A percentile compares a stretch with the other conserved stretches of the same genome.
These are phyloP conservation scores for Patella caerulea DNA, from an alignment of 2,888 invertebrate species.

Conservation along the genomic window DNA sequence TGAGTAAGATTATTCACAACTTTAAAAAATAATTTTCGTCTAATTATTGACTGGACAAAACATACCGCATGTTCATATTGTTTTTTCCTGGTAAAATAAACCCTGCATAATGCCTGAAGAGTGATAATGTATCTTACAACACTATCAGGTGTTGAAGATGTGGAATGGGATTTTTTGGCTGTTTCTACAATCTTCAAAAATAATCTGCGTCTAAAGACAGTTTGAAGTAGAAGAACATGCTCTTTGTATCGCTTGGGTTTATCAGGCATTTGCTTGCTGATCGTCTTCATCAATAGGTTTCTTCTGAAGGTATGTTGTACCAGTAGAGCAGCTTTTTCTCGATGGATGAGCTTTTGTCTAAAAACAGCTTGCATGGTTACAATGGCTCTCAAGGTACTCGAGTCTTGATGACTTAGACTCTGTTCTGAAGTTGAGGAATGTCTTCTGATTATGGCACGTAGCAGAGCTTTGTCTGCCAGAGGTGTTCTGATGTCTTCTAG, in stretches of 20 bases:
- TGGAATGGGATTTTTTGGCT: background rate
- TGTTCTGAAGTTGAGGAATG: background rate
- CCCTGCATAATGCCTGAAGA: background rate
- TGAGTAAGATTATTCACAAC: background rate
- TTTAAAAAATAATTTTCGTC: background rate
- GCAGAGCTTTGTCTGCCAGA: background rate
- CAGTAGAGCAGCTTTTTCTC: background rate
- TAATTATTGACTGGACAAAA: background rate
- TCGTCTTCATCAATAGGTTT: background rate
- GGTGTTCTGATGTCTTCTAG: too few relatives aligned
- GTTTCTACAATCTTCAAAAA: background rate
- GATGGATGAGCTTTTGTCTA: background rate
- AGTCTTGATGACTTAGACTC: background rate
- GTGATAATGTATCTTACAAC: background rate
- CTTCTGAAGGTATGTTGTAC: background rate
- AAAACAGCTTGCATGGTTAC: constrained; percentile 1
- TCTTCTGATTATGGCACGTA: background rate
- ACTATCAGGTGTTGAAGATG: background rate
- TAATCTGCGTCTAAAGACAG: background rate
- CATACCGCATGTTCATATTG: background rate
- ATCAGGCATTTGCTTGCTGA: background rate
- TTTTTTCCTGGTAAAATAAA: background rate
- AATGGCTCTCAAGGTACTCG: background rate
- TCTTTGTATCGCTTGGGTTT: constrained; percentile 1
- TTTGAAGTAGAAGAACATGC: background rate